Base-by-base conservation (phyloP, 53 echinoderm and acorn worm genomes). In the Hippasteria phrygiana region DNA sequence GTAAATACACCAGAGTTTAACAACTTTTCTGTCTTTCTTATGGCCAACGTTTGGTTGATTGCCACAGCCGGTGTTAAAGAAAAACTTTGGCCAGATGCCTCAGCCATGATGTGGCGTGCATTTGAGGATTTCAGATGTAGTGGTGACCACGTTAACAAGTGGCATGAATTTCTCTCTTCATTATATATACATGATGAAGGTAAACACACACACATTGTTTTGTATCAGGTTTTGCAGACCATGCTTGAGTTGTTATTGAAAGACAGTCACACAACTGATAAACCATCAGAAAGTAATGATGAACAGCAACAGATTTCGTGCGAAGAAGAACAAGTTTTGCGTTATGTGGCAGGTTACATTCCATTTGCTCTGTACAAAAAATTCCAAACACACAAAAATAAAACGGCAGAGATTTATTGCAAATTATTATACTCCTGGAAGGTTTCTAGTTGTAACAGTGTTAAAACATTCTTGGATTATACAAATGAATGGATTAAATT, bases 61-160 rank as follows among this genome's bases (percentile, higher is more conserved):
- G 18, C 71, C 20, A 71, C 18, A 2, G 71, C 71, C 10, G 71
- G 71, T 37, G 20, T 12, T 38, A 16, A 71, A 17, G 39, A 71
- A 20, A 71, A 71, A n/a, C 71, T 71, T 71, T 38, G 39, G 17
- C 71, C 71, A 38, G 40, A 71, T 71, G 71, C 39, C 71, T 39
- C 71, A 12, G 71, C 12, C 5, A 71, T 71, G 38, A 71, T 71
- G 71, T 71, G 71, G 71, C 40, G 71, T 12, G 18, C 39, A 14
- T 71, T 71, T 71, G 1, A 71, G 13, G 38, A 71, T 18, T 71
- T 38, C 4, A 71, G 71, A 18, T 71, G 10, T 1, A 71, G 38
- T 29, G 20, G 16, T 71, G 71, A 71, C 2, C 40, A 71, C 20
- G 41, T 71, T 11, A 40, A 17, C 1, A 71, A 18, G 71, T 71